phyloP scores from a whole-genome alignment of 2,113 vertebrate genomes.

The Anarhynchus alexandrinus region DNA sequence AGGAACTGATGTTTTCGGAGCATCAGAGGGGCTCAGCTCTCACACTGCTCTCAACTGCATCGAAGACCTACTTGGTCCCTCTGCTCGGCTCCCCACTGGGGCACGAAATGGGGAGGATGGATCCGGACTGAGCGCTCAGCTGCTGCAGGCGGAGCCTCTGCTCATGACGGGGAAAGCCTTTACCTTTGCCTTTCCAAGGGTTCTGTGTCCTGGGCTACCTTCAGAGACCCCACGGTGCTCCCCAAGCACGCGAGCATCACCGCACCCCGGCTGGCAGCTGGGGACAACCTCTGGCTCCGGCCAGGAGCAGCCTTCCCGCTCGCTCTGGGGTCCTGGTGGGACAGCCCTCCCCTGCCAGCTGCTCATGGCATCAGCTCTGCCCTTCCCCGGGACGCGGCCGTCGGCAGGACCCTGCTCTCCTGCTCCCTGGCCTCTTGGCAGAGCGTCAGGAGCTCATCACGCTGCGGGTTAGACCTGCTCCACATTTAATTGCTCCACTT shows the following conservation, averaged over 20 bases:
- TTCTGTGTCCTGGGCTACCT: neutral
- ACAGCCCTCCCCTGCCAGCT: neutral
- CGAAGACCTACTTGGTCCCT: neutral
- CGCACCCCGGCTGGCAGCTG: neutral
- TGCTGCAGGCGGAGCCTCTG: neutral
- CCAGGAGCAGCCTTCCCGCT: accelerated
- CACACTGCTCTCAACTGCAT: accelerated
- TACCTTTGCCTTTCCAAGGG: neutral
- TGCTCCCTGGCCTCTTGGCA: neutral
- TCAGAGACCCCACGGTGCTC: neutral
- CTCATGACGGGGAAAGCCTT: accelerated
- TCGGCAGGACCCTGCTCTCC: neutral
- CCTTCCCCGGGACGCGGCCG: accelerated
- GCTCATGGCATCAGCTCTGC: neutral
- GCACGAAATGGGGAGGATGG: neutral
- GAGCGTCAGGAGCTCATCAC: neutral
- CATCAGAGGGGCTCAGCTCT: neutral
- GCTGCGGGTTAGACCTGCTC: neutral
- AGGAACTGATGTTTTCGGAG: accelerated
- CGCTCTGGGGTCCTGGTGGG: accelerated
- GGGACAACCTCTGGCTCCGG: neutral
- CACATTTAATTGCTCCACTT: conserved; percentile 56
- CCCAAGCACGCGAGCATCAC: accelerated
- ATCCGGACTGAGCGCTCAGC: accelerated
- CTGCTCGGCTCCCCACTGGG: neutral